These are phyloP conservation scores for Onychostoma macrolepis DNA, from an alignment of 2,113 vertebrate genomes.

Conservation along the genomic window DNA sequence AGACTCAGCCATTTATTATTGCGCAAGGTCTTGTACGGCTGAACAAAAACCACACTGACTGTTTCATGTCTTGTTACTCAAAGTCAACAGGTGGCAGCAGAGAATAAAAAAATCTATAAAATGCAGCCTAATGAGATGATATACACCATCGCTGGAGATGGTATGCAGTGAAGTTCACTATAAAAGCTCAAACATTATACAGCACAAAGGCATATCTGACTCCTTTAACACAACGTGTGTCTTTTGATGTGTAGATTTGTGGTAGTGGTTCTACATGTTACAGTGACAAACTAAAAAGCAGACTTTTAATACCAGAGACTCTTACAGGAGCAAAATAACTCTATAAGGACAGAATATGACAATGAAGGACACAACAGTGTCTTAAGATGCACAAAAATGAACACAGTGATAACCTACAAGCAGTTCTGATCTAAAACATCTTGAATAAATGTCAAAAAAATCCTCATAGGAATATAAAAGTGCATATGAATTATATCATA, in stretches of 20 bases:
- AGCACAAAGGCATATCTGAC: background rate
- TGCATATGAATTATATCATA: too few species aligned
- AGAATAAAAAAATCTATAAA: background rate
- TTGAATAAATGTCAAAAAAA: too few species aligned
- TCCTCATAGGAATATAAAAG: too few species aligned
- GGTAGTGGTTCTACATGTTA: background rate
- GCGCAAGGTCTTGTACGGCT: slow-evolving; percentile 37
- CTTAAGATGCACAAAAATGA: too few species aligned
- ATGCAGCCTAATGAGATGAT: background rate
- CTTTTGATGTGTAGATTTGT: too few species aligned
- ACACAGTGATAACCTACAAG: too few species aligned
- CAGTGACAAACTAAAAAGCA: slow-evolving; percentile 53
- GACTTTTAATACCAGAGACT: slow-evolving; percentile 54
- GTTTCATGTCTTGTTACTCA: background rate
- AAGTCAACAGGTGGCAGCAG: slow-evolving; percentile 5
- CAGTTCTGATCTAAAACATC: too few species aligned
- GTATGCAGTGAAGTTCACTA: too few species aligned
- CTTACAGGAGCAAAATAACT: slow-evolving; percentile 48
- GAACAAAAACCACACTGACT: slow-evolving; percentile 39
- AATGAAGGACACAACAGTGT: slow-evolving; percentile 46
- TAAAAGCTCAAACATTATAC: background rate
- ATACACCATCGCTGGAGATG: too few species aligned
- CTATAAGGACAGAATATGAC: slow-evolving; percentile 49
- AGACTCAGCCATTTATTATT: slow-evolving; percentile 7
- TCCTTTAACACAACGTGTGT: background rate